phyloP scores from a whole-genome alignment of 2,113 vertebrate species.

The Eonycteris spelaea region DNA sequence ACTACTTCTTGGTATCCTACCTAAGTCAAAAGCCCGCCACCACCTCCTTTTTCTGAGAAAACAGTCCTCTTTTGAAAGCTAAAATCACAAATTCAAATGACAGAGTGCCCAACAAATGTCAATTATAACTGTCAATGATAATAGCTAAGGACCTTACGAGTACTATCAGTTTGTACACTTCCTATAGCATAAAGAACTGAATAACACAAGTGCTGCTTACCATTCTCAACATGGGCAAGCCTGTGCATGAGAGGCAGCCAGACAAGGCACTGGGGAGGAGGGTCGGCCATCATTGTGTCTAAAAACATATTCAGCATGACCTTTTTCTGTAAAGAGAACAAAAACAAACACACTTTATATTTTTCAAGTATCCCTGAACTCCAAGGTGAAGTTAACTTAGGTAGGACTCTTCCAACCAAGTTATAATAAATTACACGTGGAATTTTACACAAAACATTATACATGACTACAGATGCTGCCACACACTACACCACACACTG shows the following conservation, averaged over 20 bases:
- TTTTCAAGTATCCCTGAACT: background rate
- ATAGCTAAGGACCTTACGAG: background rate
- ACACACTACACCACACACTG: background rate
- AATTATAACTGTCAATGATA: background rate
- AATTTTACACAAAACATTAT: background rate
- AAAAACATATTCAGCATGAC: constrained; percentile 95
- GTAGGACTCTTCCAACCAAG: background rate
- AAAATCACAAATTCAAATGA: constrained; percentile 9
- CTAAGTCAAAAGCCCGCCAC: background rate
- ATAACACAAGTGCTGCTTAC: constrained; percentile 73
- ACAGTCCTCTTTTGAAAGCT: background rate
- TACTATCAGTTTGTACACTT: background rate
- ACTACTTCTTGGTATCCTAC: background rate
- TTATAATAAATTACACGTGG: background rate
- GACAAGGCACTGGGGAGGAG: constrained; percentile 98
- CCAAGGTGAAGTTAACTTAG: background rate
- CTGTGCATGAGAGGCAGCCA: constrained; percentile 99
- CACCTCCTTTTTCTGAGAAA: background rate
- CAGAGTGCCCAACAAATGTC: background rate
- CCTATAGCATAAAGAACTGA: background rate
- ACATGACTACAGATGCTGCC: background rate
- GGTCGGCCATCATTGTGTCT: constrained; percentile 96
- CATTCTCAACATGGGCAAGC: constrained; percentile 98
- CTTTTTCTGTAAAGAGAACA: constrained; percentile 90
- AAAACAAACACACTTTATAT: constrained; percentile 5